Percentiles rank a stretch among this genome's conserved stretches.
Conservation (phyloP, 2,888 invertebrate genomes). For the Phalangium opilio region DNA sequence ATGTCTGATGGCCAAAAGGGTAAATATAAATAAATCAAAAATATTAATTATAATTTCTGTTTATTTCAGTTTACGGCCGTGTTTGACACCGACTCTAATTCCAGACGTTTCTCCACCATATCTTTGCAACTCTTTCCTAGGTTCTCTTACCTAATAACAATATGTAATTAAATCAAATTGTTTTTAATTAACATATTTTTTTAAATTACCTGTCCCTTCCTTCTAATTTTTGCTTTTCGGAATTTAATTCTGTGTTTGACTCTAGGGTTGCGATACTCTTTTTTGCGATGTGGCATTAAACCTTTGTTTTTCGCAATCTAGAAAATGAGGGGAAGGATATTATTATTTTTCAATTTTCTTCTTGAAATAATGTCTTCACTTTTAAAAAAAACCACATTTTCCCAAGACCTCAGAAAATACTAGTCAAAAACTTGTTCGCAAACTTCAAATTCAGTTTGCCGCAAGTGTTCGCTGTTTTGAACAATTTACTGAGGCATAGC, state of each 20-base stretch:
- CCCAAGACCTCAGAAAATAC: too few relatives aligned
- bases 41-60: too few relatives aligned
- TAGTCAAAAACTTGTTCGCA: too few relatives aligned
- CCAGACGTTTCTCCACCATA: constrained; percentile 90
- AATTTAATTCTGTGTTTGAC: constrained; percentile 88
- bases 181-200: not conserved
- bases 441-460: too few relatives aligned
- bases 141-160: constrained; percentile 48
- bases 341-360: too few relatives aligned
- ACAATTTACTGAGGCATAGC: too few relatives aligned
- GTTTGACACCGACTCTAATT: constrained; percentile 37
- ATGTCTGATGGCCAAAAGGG: too few relatives aligned
- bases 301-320: constrained; percentile 94
- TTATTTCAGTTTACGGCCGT: constrained; percentile 13
- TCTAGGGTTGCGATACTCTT: constrained; percentile 81
- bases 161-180: not conserved
- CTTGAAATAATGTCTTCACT: too few relatives aligned
- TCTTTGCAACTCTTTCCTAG: constrained; percentile 57
- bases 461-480: too few relatives aligned
- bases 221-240: constrained; percentile 74
- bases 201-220: constrained; percentile 67
- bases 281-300: constrained; percentile 73
- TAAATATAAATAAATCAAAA: too few relatives aligned
- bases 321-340: not conserved
- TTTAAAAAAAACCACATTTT: too few relatives aligned